Percentiles rank a stretch among this genome's conserved stretches.
These are phyloP conservation scores for Heteractis magnifica DNA, from an alignment of 92 coral and sea anemone genomes.

Conservation along the genomic window DNA sequence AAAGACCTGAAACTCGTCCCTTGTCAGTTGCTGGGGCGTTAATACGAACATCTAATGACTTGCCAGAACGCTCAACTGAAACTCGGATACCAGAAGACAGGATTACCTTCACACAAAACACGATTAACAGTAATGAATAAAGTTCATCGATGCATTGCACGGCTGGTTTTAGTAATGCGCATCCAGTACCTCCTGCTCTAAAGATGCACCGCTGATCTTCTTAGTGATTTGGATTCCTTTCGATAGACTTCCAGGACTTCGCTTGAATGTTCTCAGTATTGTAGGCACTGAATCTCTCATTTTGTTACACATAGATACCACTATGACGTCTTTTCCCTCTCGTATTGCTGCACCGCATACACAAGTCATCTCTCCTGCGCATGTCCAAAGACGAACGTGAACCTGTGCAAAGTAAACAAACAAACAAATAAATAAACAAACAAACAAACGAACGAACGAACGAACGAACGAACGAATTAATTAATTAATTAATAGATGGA, in stretches of 20 bases:
- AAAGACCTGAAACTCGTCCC: constrained; percentile 47
- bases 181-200: neutral
- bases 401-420: neutral
- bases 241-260: constrained; percentile 17
- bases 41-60: constrained; percentile 54
- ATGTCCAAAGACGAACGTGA: constrained; percentile 27
- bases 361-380: constrained; percentile 29
- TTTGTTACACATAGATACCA: constrained; percentile 14
- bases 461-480: too few relatives aligned
- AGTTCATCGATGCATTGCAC: neutral
- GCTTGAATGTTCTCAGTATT: constrained; percentile 4
- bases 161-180: neutral
- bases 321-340: constrained; percentile 33
- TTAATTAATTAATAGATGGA: too few relatives aligned
- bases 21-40: constrained; percentile 37
- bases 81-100: constrained; percentile 43
- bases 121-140: too few relatives aligned
- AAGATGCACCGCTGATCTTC: neutral
- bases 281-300: neutral
- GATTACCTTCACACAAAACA: constrained; percentile 7
- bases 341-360: constrained; percentile 55
- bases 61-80: constrained; percentile 22
- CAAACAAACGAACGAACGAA: too few relatives aligned
- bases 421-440: too few relatives aligned
- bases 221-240: constrained; percentile 16